Base-by-base conservation (phyloP, 2,797 vertebrate species). In the Scomberomorus guttatus region DNA sequence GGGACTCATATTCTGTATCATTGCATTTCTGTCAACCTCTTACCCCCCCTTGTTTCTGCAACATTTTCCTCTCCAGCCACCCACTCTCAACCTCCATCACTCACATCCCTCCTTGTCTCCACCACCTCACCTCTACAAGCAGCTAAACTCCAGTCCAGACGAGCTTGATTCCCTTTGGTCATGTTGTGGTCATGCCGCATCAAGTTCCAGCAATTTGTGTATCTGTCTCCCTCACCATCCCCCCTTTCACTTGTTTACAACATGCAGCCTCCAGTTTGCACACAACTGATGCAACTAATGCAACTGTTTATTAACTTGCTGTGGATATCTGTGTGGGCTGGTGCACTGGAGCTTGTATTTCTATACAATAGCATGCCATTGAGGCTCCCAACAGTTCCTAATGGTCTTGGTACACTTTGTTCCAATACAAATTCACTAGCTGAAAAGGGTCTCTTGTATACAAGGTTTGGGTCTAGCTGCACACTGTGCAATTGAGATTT, bases 141-240 rank as follows among this genome's bases (percentile, higher is more conserved):
- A 60, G 77, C 42, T 73, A 13, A 79, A 70, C 66, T 61, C 0
- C 0, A 0, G 46, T 79, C 71, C 67, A 75, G 44, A 55, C 27
- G 3, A 61, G n/a, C 68, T 68, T 29, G 13, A 59, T 63, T 79
- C 74, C 65, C 63, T 67, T 75, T 34, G 50, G 72, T 61, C 64
- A 22, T 75, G 82, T 83, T 57, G 63, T 51, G 62, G 81, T 80
- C 58, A 46, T 76, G 75, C 75, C 55, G 3, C 69, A 82, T 80
- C 56, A 69, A 18, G 58, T 68, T 73, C 66, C 54, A 51, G 46
- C 64, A 52, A 77, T 61, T 68, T 77, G 42, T 70, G 39, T 22
- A 22, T 58, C 48, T n/a, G 52, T 67, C 55, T 86, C 64, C 60
- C n/a, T 75, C 50, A 50, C 67, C 58, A 12, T 71, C 56, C 44